Base-by-base conservation (phyloP, 2,797 vertebrate species). In the Eulemur albifrons region DNA sequence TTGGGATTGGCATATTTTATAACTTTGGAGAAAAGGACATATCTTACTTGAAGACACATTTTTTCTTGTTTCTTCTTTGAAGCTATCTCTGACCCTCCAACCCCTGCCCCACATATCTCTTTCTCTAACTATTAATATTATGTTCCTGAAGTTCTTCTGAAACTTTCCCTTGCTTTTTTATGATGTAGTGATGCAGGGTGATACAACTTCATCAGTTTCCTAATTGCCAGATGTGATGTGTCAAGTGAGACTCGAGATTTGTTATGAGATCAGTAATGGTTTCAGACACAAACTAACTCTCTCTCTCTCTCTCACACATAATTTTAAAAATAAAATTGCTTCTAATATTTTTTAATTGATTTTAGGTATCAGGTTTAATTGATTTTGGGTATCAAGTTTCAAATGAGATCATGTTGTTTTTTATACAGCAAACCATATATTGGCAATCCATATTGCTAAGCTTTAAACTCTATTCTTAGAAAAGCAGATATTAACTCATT, bases 371-470 rank as follows among this genome's bases (percentile, higher is more conserved):
- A 93, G 84, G 43, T 72, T 95, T 87, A 57, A 70, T 43, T 73
- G 21, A 88, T 93, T 87, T 79, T 92, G 48, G 86, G 4, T 70
- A 79, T 95, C 40, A 93, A 85, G 45, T 69, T 95, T 92, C 76
- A 94, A 83, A 73, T 40, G 72, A 83, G 57, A 75, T 86, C 12
- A 61, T 54, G 27, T 88, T 94, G 30, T 79, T 61, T 73, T 6
- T 75, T 88, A 59, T 54, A 57, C 18, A 84, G 72, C 14, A 80
- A 87, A 69, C 15, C 79, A 2, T 54, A n/a, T 77, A 25, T 40
- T 95, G 45, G 7, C 11, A 95, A 83, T 69, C 32, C 10, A 57
- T 79, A 45, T 50, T 83, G 61, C 17, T 61, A 91, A 72, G 3
- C 81, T 94, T 94, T 81, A 92, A 90, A 18, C 32, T 67, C 7